phyloP scores from a whole-genome alignment of 2,797 vertebrate genomes.

The Odontamblyopus rebecca region DNA sequence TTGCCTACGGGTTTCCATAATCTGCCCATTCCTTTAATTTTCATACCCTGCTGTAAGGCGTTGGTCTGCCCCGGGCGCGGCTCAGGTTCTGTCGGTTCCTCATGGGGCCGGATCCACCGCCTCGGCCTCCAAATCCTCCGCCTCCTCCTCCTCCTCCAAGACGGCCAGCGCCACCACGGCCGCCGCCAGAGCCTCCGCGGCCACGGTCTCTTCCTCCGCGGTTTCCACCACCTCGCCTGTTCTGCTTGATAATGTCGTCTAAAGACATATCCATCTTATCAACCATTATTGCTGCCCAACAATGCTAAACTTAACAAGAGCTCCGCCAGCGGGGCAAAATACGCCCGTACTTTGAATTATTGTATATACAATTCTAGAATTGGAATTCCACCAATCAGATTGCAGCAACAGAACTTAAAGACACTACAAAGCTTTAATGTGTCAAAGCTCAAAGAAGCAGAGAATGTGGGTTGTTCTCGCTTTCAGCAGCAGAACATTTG shows the following conservation, averaged over 20 bases:
- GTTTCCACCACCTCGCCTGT: constrained; percentile 86
- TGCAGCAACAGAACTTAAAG: too few species aligned
- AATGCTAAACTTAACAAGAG: constrained; percentile 55
- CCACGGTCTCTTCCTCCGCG: constrained; percentile 84
- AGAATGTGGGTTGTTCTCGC: too few species aligned
- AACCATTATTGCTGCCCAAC: constrained; percentile 77
- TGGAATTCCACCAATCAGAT: too few species aligned
- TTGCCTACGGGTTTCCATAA: constrained; percentile 71
- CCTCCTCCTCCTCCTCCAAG: constrained; percentile 74
- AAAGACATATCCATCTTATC: constrained; percentile 99
- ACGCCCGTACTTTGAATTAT: too few species aligned
- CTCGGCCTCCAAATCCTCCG: constrained; percentile 81
- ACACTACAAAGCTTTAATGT: too few species aligned
- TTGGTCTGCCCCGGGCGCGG: constrained; percentile 88
- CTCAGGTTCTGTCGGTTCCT: constrained; percentile 80
- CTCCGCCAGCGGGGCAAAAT: too few species aligned
- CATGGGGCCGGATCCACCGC: constrained; percentile 83
- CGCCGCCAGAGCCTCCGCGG: constrained; percentile 77
- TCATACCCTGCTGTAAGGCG: constrained; percentile 95
- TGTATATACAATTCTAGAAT: too few species aligned
- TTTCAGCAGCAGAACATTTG: too few species aligned
- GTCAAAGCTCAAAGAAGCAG: too few species aligned
- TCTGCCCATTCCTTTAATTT: constrained; percentile 76
- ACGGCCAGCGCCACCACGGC: constrained; percentile 78
- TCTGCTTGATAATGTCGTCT: constrained; percentile 98